Conservation (phyloP, 92 coral and sea anemone genomes). For the Phenganax subtilis region DNA sequence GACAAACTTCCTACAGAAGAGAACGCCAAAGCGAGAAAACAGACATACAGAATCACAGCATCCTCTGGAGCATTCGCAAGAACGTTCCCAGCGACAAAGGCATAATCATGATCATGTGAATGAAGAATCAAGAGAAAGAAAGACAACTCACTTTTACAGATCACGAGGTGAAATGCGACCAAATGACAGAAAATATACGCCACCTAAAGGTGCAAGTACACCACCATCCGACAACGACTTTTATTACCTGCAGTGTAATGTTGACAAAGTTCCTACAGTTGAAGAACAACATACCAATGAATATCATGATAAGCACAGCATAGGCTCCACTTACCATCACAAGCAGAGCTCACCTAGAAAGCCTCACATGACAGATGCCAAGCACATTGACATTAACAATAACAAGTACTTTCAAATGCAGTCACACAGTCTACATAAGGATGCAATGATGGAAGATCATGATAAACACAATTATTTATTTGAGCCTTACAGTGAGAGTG, state of each 20-base stretch:
- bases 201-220: not conserved
- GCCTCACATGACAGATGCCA: not conserved
- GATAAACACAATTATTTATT: not conserved
- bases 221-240: not conserved
- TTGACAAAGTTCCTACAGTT: not conserved
- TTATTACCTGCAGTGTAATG: not conserved
- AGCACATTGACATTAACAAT: not conserved
- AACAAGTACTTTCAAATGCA: not conserved
- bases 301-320: not conserved
- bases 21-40: not conserved
- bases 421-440: not conserved
- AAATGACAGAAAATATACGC: not conserved
- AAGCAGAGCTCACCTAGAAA: not conserved
- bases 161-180: not conserved
- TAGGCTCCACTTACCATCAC: not conserved
- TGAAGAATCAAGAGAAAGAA: not conserved
- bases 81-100: not conserved
- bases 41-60: not conserved
- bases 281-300: not conserved
- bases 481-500: slow-evolving; percentile 6
- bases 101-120: not conserved
- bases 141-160: not conserved
- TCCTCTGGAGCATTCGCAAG: not conserved
- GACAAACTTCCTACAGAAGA: slow-evolving; percentile 5
- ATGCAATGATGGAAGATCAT: not conserved